Evolutionary conservation across 2,113 vertebrate genomes (phyloP), one percentile per base, ranked within the genome.

Genomic region (Oxygymnocypris stewartii): DNA sequence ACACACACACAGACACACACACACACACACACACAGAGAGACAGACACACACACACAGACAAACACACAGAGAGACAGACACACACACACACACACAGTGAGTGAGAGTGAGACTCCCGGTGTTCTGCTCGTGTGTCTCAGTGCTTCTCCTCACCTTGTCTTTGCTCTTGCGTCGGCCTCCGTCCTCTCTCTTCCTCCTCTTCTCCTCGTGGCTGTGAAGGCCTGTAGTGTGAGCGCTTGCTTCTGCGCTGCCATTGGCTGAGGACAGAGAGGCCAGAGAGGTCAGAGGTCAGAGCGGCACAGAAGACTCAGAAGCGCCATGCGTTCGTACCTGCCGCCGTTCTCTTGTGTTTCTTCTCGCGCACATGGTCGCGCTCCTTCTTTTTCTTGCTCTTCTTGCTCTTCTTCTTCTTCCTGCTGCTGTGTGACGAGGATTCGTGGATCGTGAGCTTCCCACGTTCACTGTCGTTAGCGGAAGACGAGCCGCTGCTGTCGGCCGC

Each of bases 301-400:
- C 4, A 3, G n/a, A 2, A 1, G 13, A 31, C 23, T 54, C 20
- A 79, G 12, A 65, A 16, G 28, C 83, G 49, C 18, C 28, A 31
- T 25, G 31, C 0, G 3, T 20, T 37, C 40, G 54, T 9, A 75
- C 54, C 37, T 74, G 16, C 31, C 10, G 79, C 83, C 47, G 77
- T 78, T 92, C 92, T 93, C 88, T 92, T 92, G 92, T 98, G 97
- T 67, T 94, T 95, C 87, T 93, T 95, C 81, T 96, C 94, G 86
- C 93, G 85, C 87, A 95, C 95, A 87, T 94, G 97, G 49, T 95
- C 97, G 87, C 98, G 97, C 90, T 99, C 97, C 88, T 99, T 97
- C 90, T 99, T 99, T 88, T 98, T 99, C 92, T 98, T 99, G 90
- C 97, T 99, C 92, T 97, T 97, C 91, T 97, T 99, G 92, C 97